Base-by-base conservation (phyloP, 2,113 vertebrate genomes). In the Ictidomys tridecemlineatus region DNA sequence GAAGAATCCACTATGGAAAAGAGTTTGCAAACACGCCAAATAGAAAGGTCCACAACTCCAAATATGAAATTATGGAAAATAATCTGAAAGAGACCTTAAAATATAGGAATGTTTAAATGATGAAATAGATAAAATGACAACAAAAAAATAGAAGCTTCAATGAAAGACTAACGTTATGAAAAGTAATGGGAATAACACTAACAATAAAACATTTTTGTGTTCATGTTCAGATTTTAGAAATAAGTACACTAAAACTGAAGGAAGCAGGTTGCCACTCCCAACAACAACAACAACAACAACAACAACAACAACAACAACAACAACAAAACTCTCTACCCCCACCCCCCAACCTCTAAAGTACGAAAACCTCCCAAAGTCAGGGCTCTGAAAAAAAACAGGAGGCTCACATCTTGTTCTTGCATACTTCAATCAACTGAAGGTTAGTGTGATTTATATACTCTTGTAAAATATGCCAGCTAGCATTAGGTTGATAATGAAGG, bases 141-240 rank as follows among this genome's bases (percentile, higher is more conserved):
- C 30, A 28, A 86, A 85, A 85, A 42, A n/a, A 76, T 72, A 67
- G 61, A 84, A 93, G 45, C 34, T 83, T 78, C 48, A 48, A 0
- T n/a, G 37, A 67, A 93, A 93, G 16, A 92, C 56, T 65, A 69
- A n/a, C 0, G 78, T 72, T 80, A 78, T 88, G 16, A 85, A 91
- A 87, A 91, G 67, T 34, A 89, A 45, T 32, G 14, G 30, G 24
- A 51, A 4, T 26, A 92, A 78, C 45, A 79, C 1, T 79, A 90
- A 84, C 58, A 67, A 89, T 78, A 37, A 65, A 91, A 72, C 42
- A 34, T 65, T 58, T 80, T 58, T 53, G 17, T 56, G 14, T 56
- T 89, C 10, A 70, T 76, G 37, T 91, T 70, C 24, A 95, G 45
- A 88, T 82, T 83, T 79, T 53, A 85, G 42, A 93, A 63, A 83